Base-by-base conservation (phyloP, 2,888 invertebrate species). In the Artemia sp. region DNA sequence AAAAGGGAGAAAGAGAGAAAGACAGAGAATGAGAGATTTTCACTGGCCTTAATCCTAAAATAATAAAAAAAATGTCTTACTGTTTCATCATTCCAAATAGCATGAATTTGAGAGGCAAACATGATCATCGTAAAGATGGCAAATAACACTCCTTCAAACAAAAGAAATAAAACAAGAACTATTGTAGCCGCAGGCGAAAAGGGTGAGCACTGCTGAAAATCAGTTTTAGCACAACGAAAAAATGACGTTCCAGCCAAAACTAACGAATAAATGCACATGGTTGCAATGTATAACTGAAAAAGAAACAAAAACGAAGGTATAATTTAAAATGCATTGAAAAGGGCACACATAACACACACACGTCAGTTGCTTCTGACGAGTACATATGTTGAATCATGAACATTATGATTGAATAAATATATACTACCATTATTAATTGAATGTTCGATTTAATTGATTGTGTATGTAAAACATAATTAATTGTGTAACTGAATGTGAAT, bases 21-120 rank as follows among this genome's bases (percentile, higher is more conserved):
- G 38, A 38, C 38, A 38, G 38, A 38, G 38, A 38, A 38, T 4
- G 38, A 38, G 38, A 38, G 38, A 38, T 38, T 38, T 38, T 38
- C 38, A 38, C 38, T 38, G 6, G 38, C 38, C 38, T 38, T 38
- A 38, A 38, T 38, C 38, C 2, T 0, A 38, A 38, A 2, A 38
- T 38, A 4, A 12, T 50, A 68, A 51, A 64, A 70, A 9, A 50
- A 14, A 24, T 52, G 68, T 78, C 82, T 79, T 79, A 90, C 93
- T 75, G 98, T 98, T 82, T 98, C 94, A 80, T 99, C 98, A 76
- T 92, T 92, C 86, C 95, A 93, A 77, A 98, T 97, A 51, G 97
- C 95, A 77, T 92, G 92, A 66, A 98, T 80, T 79, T 96, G 96
- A 0, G 95, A 94, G 68, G 90, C 91, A 75, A 95, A 85, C 98